Base-by-base conservation (phyloP, 2,113 vertebrate species). In the Podiceps cristatus region DNA sequence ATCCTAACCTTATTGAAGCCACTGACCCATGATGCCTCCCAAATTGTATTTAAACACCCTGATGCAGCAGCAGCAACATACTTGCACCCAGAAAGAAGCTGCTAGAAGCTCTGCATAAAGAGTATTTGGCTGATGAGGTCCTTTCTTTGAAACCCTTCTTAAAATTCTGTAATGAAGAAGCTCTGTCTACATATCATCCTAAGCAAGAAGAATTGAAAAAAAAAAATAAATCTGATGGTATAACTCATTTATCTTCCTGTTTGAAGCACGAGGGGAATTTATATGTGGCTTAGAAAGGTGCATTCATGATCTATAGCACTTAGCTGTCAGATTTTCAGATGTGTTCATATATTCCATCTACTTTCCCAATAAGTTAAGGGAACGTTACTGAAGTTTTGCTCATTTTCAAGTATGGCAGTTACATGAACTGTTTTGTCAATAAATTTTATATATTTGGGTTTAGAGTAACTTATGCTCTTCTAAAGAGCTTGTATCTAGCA, bases 331-430 rank as follows among this genome's bases (percentile, higher is more conserved):
- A 22, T 37, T 12, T 85, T 82, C 93, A 87, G 77, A 62, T 14
- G 58, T 71, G 87, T 69, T 96, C 81, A 60, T 24, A 87, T 58
- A 47, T 62, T 82, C 93, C 50, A 49, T n/a, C 76, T 66, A 37
- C 80, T 83, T 74, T 86, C 64, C 52, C 1, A 9, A 9, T 28
- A n/a, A 78, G 14, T 86, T 42, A 58, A 55, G 18, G 49, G 11
- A 85, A 53, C 93, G 5, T 81, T 91, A 92, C 89, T 94, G 79
- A 94, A 89, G 76, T 90, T 95, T 53, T 95, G 92, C 88, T 97
- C 93, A 96, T 97, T 97, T 94, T 90, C 35, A 74, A 95, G 86
- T 92, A 55, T 62, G 95, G 49, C 88, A 84, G 47, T 91, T 93
- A n/a, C 86, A 74, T 28, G 55, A 93, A 67, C 75, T 84, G 92